Evolutionary conservation across 1,140 invertebrate genomes (phyloP).

Genomic region (Oryctes rhinoceros): DNA sequence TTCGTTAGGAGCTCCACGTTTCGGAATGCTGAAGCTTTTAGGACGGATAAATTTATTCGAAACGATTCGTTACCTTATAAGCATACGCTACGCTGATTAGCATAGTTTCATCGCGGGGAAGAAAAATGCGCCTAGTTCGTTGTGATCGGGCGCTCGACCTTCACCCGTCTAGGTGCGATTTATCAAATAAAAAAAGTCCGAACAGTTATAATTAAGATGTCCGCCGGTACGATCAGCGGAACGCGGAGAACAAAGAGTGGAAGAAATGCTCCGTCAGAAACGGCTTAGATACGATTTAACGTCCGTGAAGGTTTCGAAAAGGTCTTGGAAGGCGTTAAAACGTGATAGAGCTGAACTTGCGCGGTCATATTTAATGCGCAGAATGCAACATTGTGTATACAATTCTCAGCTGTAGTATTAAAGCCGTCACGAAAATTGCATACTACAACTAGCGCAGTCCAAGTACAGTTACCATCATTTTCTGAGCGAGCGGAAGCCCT

Average conservation of each 20-base stretch:
- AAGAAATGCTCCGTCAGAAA: not conserved
- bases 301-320: slow-evolving; percentile 23
- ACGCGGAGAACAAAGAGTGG: slow-evolving; percentile 6
- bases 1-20: slow-evolving; percentile 27
- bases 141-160: slow-evolving; percentile 4
- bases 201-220: slow-evolving; percentile 54
- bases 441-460: too few species aligned
- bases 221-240: slow-evolving; percentile 18
- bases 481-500: too few species aligned
- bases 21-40: slow-evolving; percentile 23
- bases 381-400: not conserved
- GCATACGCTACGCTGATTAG: slow-evolving; percentile 47
- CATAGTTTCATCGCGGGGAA: slow-evolving; percentile 47
- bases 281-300: slow-evolving; percentile 1
- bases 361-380: not conserved
- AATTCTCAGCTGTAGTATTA: too few species aligned
- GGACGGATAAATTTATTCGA: slow-evolving; percentile 46
- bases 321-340: slow-evolving; percentile 12
- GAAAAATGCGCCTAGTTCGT: not conserved
- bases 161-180: slow-evolving; percentile 44
- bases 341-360: not conserved
- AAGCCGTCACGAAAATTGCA: too few species aligned
- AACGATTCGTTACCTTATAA: slow-evolving; percentile 50
- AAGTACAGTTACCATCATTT: too few species aligned
- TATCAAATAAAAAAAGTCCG: slow-evolving; percentile 46